phyloP scores from a whole-genome alignment of 2,888 invertebrate genomes.

The Stenurella melanura region DNA sequence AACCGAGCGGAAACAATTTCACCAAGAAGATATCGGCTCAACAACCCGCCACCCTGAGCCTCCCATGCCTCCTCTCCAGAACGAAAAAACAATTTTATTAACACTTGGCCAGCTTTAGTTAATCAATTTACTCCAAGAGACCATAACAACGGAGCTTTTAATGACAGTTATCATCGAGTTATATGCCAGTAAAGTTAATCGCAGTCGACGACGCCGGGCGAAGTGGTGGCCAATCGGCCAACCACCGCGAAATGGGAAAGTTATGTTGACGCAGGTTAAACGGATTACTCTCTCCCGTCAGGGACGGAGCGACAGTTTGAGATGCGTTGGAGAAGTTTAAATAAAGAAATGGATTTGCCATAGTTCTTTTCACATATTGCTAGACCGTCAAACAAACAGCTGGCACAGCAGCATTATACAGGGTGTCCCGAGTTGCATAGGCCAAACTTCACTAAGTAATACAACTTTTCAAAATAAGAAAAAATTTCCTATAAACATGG shows the following conservation, averaged over 20 bases:
- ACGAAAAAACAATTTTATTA: slow-evolving; percentile 63
- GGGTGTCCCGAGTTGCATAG: too few relatives aligned
- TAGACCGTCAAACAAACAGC: too few relatives aligned
- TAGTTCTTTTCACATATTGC: not conserved
- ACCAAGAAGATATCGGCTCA: slow-evolving; percentile 38
- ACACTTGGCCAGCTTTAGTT: slow-evolving; percentile 67
- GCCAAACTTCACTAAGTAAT: too few relatives aligned
- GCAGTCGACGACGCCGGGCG: slow-evolving; percentile 40
- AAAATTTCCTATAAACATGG: too few relatives aligned
- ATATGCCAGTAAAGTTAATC: slow-evolving; percentile 68
- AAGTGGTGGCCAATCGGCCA: slow-evolving; percentile 51
- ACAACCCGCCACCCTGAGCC: slow-evolving; percentile 17
- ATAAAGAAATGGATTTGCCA: too few relatives aligned
- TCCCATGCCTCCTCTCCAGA: slow-evolving; percentile 26
- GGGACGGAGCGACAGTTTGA: slow-evolving; percentile 37
- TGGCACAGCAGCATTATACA: too few relatives aligned
- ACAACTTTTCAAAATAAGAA: too few relatives aligned
- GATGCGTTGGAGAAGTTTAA: not conserved
- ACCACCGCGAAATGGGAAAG: slow-evolving; percentile 71
- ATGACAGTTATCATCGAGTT: slow-evolving; percentile 70
- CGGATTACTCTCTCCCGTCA: slow-evolving; percentile 68
- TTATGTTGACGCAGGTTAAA: slow-evolving; percentile 72
- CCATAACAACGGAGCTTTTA: slow-evolving; percentile 67
- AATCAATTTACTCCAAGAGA: slow-evolving; percentile 67
- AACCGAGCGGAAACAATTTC: slow-evolving; percentile 61